Conservation (phyloP, 1,140 invertebrate genomes). For the Diorhabda carinulata region DNA sequence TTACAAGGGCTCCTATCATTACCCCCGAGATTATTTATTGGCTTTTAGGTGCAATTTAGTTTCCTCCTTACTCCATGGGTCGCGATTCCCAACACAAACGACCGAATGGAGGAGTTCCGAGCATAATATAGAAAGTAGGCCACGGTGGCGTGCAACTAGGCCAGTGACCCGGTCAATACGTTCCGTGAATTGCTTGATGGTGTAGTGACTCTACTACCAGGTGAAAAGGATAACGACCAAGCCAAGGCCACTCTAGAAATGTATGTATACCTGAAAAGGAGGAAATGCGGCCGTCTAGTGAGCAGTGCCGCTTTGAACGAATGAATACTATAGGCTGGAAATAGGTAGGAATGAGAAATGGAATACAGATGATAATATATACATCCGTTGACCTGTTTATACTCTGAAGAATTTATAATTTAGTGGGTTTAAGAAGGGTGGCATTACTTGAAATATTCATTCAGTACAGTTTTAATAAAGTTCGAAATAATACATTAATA, state of each 20-base stretch:
- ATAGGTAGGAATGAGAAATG: background rate
- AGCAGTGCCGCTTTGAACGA: background rate
- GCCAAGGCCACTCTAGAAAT: conserved; percentile 21
- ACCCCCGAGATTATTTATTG: too few species aligned
- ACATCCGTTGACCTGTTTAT: too few species aligned
- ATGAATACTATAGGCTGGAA: background rate
- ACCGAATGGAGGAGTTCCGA: conserved; percentile 12
- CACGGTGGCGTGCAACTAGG: conserved; percentile 24
- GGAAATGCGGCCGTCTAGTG: background rate
- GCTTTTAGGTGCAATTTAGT: too few species aligned
- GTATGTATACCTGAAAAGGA: background rate
- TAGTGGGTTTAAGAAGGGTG: background rate
- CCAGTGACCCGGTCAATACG: conserved; percentile 34
- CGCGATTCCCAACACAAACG: background rate
- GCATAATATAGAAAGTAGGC: conserved; percentile 23
- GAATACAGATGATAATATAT: background rate
- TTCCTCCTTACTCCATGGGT: too few species aligned
- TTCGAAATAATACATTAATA: too few species aligned
- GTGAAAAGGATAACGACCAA: conserved; percentile 26
- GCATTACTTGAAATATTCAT: too few species aligned
- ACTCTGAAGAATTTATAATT: background rate
- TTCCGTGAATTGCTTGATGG: conserved; percentile 11
- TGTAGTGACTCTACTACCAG: conserved; percentile 12
- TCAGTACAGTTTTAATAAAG: too few species aligned
- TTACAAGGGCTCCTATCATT: too few species aligned